Evolutionary conservation across 2,888 invertebrate species (phyloP).

Genomic region (Lasiommata megera): DNA sequence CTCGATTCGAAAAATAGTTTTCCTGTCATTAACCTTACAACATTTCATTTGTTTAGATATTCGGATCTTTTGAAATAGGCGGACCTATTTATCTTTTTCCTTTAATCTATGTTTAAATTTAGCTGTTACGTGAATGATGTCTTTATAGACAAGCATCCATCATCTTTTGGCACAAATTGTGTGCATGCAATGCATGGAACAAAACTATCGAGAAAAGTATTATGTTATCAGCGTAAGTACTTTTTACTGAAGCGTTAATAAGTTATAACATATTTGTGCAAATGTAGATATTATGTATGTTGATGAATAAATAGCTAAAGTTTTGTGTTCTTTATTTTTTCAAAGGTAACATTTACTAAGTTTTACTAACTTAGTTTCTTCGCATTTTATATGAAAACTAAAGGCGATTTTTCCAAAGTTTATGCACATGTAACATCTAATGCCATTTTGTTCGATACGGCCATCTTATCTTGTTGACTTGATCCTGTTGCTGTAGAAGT

Average conservation of each 20-base stretch:
- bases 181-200: conserved; percentile 51
- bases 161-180: conserved; percentile 43
- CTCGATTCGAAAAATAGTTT: neutral
- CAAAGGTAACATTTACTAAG: too few species aligned
- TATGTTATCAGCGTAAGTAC: conserved; percentile 62
- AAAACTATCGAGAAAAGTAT: conserved; percentile 61
- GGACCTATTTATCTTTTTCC: neutral
- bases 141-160: conserved; percentile 34
- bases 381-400: too few species aligned
- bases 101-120: conserved; percentile 29
- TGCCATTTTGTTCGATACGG: too few species aligned
- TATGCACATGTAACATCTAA: too few species aligned
- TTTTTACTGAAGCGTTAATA: conserved; percentile 68
- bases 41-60: too few species aligned
- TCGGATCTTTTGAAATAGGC: too few species aligned
- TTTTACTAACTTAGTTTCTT: too few species aligned
- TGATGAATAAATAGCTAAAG: conserved; percentile 81
- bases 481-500: too few species aligned
- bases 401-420: too few species aligned
- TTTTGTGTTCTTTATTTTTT: conserved; percentile 39
- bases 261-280: conserved; percentile 75
- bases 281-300: conserved; percentile 81
- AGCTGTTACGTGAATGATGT: conserved; percentile 63
- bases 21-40: neutral
- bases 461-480: too few species aligned